Evolutionary conservation across 2,797 vertebrate genomes (phyloP), one percentile per base, ranked within the genome.

Genomic region (Betta splendens): DNA sequence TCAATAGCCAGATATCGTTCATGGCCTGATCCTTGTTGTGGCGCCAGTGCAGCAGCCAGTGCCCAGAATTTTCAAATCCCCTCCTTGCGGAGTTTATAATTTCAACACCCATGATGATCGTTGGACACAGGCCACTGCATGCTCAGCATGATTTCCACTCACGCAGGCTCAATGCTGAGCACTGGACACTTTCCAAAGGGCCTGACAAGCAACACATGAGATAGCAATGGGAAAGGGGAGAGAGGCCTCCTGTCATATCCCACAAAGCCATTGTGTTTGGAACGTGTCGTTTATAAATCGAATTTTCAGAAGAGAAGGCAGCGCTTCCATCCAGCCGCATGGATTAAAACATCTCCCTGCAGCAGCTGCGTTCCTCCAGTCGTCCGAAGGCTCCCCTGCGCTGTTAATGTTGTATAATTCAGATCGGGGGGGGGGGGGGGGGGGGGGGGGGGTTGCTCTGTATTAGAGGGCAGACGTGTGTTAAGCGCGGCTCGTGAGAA

Each of bases 41-140:
- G 49, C 59, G 50, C 32, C 38, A 31, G 29, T 71, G 55, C 48
- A 50, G 49, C 20, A 56, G 35, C 22, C 29, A 10, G 18, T 58
- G 52, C 67, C 38, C 22, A 11, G 64, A 70, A 68, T 73, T 40
- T 56, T 80, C 32, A 61, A 22, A 80, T 63, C 75, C 63, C 33
- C 69, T 64, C 43, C 80, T 80, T 68, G 69, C 78, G 61, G 64
- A 83, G 76, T 81, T 89, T 64, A 79, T 83, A 37, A 85, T 85
- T 83, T 85, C 52, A 58, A 58, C 64, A 43, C 65, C 36, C 58
- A 42, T 75, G 70, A 79, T 81, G 72, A 81, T 90, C 65, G 84
- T 82, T 89, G 74, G 64, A 77, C 65, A 49, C 15, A 25, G 55
- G 72, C 81, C 79, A 79, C 37, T 39, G 66, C 63, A 42, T 50